Base-by-base conservation (phyloP, 2,797 vertebrate species). In the Mareca penelope region DNA sequence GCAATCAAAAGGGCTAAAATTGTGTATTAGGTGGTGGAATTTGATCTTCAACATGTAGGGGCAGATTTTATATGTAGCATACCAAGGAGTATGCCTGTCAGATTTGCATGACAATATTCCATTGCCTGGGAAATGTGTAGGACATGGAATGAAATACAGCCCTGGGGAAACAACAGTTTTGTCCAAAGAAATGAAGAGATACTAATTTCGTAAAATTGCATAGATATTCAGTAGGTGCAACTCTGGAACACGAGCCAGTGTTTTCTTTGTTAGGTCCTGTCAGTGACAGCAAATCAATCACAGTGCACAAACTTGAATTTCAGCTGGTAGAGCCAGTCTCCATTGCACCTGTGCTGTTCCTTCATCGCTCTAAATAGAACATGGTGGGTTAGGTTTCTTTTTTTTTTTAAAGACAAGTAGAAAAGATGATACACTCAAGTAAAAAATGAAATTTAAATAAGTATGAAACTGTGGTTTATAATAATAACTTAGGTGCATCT, bases 121-220 rank as follows among this genome's bases (percentile, higher is more conserved):
- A 70, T 71, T 81, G 85, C 95, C 67, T 96, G 95, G 96, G 97
- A 97, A 97, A 93, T 64, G 89, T 93, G 93, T 92, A 95, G 96
- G 94, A 90, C 81, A 93, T 31, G 78, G 48, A 59, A 55, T 81
- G 76, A 94, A 95, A 95, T 55, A 80, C 40, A 90, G 93, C 96
- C 95, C 64, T 90, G 88, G 93, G 93, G 90, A 91, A 92, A 81
- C 35, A 71, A 69, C 53, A 84, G 72, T 94, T 94, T 92, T 93
- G 83, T 90, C 79, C 71, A 87, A 90, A 96, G 69, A 85, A 84
- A 86, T 61, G 42, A 72, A 80, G 86, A 86, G 48, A 80, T 76
- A 86, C 24, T 96, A 72, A 79, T 89, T 95, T 84, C 1, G 0
- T 71, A 21, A 93, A 95, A 93, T 90, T 94, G 85, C 82, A 46